phyloP scores from a whole-genome alignment of 2,113 vertebrate species.

The Microtus oregoni region DNA sequence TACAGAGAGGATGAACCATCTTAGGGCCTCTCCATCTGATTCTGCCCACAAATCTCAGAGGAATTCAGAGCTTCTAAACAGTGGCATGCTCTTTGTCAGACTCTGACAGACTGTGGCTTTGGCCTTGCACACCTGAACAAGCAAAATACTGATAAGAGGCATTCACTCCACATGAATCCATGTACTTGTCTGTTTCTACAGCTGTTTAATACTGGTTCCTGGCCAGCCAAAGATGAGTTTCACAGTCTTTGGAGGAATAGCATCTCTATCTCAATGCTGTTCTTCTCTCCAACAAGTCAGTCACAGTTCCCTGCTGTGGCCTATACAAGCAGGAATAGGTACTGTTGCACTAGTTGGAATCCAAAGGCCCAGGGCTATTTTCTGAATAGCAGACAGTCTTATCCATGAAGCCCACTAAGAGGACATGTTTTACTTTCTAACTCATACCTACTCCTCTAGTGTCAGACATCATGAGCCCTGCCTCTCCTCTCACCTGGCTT shows the following conservation, averaged over 20 bases:
- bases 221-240: constrained; percentile 84
- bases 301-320: constrained; percentile 80
- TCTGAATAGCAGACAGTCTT: constrained; percentile 87
- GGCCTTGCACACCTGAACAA: constrained; percentile 89
- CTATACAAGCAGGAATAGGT: constrained; percentile 90
- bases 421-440: constrained; percentile 59
- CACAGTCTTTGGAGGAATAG: constrained; percentile 63
- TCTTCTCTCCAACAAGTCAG: constrained; percentile 74
- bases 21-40: constrained; percentile 93
- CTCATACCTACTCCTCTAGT: constrained; percentile 35
- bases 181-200: constrained; percentile 89
- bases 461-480: not conserved
- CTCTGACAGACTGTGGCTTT: constrained; percentile 89
- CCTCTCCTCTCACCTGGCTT: not conserved
- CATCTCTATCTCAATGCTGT: constrained; percentile 77
- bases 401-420: constrained; percentile 83
- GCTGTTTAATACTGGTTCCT: constrained; percentile 86
- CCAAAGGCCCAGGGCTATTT: constrained; percentile 88
- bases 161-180: constrained; percentile 83
- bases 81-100: constrained; percentile 84
- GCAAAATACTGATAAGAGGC: constrained; percentile 90
- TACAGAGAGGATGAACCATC: constrained; percentile 89
- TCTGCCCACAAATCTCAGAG: constrained; percentile 89
- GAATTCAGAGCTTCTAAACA: constrained; percentile 88
- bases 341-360: constrained; percentile 88